Evolutionary conservation across 2,888 invertebrate species (phyloP).

Genomic region (Acrobasis consociella): DNA sequence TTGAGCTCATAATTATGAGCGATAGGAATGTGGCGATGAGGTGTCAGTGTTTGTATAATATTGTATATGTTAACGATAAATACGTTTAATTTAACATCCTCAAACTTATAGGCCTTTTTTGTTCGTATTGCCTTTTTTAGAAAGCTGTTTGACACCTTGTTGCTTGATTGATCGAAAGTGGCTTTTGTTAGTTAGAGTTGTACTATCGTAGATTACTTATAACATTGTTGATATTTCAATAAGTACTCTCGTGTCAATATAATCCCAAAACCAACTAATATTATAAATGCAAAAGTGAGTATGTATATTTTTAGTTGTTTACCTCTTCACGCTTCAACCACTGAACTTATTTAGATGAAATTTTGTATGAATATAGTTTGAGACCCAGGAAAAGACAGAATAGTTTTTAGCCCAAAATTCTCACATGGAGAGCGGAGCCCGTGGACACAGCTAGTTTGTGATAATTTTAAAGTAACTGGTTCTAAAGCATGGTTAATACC

Average conservation of each 20-base stretch:
- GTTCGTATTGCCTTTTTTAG: neutral
- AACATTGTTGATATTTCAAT: too few relatives aligned
- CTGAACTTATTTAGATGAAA: too few relatives aligned
- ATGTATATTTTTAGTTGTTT: neutral
- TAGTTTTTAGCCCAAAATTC: too few relatives aligned
- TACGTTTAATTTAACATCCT: constrained; percentile 7
- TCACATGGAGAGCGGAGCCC: too few relatives aligned
- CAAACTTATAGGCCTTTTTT: neutral
- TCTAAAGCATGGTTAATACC: too few relatives aligned
- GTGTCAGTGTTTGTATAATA: constrained; percentile 19
- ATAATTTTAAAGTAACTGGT: too few relatives aligned
- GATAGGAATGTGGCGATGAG: constrained; percentile 15
- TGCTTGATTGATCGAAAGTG: neutral
- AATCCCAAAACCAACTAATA: neutral
- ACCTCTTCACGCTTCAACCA: too few relatives aligned
- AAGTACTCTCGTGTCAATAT: too few relatives aligned
- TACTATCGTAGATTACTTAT: neutral
- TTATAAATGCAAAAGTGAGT: neutral
- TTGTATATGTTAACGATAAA: constrained; percentile 15
- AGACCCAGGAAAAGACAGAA: too few relatives aligned
- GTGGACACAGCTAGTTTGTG: too few relatives aligned
- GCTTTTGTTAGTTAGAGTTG: neutral
- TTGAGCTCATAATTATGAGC: constrained; percentile 21
- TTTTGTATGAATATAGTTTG: too few relatives aligned
- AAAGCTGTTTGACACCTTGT: neutral